Conservation (phyloP, 2,113 vertebrate species). For the Pterocles gutturalis region DNA sequence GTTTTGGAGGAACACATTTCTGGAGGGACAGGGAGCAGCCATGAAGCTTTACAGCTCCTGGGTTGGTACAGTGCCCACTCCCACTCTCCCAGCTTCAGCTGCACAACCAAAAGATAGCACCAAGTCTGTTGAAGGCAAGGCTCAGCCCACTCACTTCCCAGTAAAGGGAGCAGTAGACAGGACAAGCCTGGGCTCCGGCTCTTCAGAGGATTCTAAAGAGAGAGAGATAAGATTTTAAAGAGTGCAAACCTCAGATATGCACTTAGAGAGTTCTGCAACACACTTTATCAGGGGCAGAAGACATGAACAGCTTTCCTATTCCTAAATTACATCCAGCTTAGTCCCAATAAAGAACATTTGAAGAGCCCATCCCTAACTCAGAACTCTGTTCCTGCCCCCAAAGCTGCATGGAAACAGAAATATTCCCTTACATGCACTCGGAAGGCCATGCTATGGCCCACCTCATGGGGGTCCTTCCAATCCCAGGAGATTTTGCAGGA, state of each 20-base stretch:
- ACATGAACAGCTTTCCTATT: background rate
- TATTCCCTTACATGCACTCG: constrained; percentile 90
- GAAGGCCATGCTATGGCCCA: constrained; percentile 98
- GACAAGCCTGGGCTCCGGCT: background rate
- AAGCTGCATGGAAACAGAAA: constrained; percentile 70
- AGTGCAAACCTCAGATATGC: background rate
- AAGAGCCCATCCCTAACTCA: background rate
- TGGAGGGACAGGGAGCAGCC: background rate
- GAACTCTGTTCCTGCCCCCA: background rate
- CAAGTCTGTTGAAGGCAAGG: background rate
- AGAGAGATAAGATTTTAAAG: background rate
- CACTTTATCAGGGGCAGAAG: background rate
- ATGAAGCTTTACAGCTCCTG: background rate
- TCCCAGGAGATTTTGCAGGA: constrained; percentile 98
- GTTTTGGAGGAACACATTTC: background rate
- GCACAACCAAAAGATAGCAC: background rate
- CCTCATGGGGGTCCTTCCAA: constrained; percentile 98
- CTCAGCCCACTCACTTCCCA: constrained; percentile 26
- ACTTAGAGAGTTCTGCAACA: background rate
- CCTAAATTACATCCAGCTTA: background rate
- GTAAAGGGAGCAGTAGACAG: background rate
- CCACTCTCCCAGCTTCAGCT: background rate
- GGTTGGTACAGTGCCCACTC: background rate
- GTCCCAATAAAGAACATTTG: background rate
- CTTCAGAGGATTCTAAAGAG: background rate